A percentile compares a stretch with the other conserved stretches of the same genome.
phyloP scores from a whole-genome alignment of 2,113 vertebrate genomes.

The Silurus asotus region DNA sequence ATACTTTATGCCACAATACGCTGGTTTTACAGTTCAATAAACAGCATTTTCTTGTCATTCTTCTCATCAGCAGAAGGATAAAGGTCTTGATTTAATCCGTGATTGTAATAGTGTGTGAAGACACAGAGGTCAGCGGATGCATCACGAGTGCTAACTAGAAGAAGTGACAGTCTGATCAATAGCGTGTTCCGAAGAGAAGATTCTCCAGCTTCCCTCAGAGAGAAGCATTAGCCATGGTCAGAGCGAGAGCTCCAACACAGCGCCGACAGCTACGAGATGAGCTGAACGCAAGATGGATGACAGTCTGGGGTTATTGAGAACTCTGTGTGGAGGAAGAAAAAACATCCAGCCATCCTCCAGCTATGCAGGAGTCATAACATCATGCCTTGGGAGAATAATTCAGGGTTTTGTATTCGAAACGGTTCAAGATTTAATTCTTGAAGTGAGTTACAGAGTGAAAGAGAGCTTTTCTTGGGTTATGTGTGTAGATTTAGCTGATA shows the following conservation, averaged over 20 bases:
- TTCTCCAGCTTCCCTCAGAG: constrained; percentile 32
- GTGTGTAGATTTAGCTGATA: not conserved
- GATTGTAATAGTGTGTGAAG: constrained; percentile 9
- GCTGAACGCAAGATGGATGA: constrained; percentile 40
- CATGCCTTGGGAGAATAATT: constrained; percentile 31
- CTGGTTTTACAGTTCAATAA: not conserved
- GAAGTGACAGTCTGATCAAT: constrained; percentile 28
- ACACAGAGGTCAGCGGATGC: not conserved
- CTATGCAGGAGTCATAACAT: constrained; percentile 27
- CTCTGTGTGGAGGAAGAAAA: constrained; percentile 19
- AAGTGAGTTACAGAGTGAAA: not conserved
- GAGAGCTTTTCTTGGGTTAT: not conserved
- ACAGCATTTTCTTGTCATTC: not conserved
- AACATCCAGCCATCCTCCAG: constrained; percentile 12
- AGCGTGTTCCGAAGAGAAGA: constrained; percentile 25
- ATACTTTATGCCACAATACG: not conserved
- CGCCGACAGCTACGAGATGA: constrained; percentile 24
- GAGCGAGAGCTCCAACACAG: constrained; percentile 35
- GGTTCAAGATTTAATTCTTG: constrained; percentile 31
- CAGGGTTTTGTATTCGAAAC: constrained; percentile 17
- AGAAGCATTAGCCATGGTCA: constrained; percentile 32
- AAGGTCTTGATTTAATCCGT: not conserved
- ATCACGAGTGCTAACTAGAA: constrained; percentile 22
- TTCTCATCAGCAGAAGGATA: not conserved
- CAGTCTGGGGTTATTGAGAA: constrained; percentile 38